A percentile compares a stretch with the other conserved stretches of the same genome.
These are phyloP conservation scores for Aelia acuminata DNA, from an alignment of 2,888 invertebrate species.

Conservation along the genomic window DNA sequence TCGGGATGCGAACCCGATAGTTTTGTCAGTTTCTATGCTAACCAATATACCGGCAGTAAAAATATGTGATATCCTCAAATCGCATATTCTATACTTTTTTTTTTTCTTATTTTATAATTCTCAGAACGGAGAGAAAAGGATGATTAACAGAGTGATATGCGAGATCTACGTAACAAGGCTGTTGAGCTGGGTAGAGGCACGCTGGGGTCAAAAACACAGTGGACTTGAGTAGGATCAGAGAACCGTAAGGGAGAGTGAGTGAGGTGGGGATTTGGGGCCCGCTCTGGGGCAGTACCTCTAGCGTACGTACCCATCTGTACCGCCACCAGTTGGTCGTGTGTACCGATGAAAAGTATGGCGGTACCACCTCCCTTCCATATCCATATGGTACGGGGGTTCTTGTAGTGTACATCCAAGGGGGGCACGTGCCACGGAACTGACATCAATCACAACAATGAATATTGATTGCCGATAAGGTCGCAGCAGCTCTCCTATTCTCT, in stretches of 20 bases:
- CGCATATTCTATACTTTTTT: too few species aligned
- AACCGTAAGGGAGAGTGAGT: neutral
- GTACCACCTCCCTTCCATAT: too few species aligned
- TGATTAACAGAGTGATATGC: neutral
- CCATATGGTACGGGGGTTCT: neutral
- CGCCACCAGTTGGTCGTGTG: too few species aligned
- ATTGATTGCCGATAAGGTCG: neutral
- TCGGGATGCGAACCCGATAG: too few species aligned
- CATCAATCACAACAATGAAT: conserved; percentile 26
- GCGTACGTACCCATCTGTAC: neutral
- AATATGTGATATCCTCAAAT: too few species aligned
- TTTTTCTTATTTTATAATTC: too few species aligned
- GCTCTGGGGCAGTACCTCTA: neutral
- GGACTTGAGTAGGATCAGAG: neutral
- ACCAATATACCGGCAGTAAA: too few species aligned
- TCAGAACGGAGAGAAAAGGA: too few species aligned
- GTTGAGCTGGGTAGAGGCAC: neutral
- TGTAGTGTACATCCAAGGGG: neutral
- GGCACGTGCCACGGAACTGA: neutral
- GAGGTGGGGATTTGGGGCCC: conserved; percentile 39
- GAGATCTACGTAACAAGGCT: neutral
- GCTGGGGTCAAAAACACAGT: neutral
- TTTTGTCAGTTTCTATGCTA: too few species aligned
- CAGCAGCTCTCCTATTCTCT: neutral
- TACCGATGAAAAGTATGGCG: too few species aligned